Conservation (phyloP, 2,797 vertebrate species). For the Caiman crocodilus region DNA sequence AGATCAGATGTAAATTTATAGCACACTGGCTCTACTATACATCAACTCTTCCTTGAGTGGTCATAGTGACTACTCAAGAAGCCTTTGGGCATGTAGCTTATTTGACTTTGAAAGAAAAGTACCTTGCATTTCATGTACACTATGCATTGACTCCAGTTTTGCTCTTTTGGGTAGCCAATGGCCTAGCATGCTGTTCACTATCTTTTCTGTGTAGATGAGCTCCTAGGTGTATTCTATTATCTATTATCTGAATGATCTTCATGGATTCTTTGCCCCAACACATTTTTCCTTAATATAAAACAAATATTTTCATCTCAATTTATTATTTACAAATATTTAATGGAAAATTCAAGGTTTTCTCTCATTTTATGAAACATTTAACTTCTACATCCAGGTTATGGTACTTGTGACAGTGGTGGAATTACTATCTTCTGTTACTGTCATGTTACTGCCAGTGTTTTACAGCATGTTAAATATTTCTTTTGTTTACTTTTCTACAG, state of each 20-base stretch:
- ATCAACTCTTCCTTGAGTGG: too few relatives aligned
- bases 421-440: not conserved
- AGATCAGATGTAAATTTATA: too few relatives aligned
- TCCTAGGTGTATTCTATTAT: not conserved
- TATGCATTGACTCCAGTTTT: too few relatives aligned
- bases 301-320: not conserved
- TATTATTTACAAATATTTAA: not conserved
- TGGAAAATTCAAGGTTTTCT: not conserved
- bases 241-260: not conserved
- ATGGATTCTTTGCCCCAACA: not conserved
- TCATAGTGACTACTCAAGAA: too few relatives aligned
- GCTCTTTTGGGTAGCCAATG: too few relatives aligned
- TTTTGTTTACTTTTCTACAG: constrained; percentile 77
- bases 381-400: not conserved
- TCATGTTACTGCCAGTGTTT: not conserved
- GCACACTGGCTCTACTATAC: too few relatives aligned
- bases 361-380: not conserved
- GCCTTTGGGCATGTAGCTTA: too few relatives aligned
- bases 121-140: too few relatives aligned
- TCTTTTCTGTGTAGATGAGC: too few relatives aligned
- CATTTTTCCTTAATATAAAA: not conserved
- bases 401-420: not conserved
- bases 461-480: not conserved
- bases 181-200: too few relatives aligned
- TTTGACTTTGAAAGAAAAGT: too few relatives aligned